Percentiles rank a stretch among this genome's conserved stretches.
These are phyloP conservation scores for Lucifuga dentata DNA, from an alignment of 2,113 vertebrate genomes.

Conservation along the genomic window DNA sequence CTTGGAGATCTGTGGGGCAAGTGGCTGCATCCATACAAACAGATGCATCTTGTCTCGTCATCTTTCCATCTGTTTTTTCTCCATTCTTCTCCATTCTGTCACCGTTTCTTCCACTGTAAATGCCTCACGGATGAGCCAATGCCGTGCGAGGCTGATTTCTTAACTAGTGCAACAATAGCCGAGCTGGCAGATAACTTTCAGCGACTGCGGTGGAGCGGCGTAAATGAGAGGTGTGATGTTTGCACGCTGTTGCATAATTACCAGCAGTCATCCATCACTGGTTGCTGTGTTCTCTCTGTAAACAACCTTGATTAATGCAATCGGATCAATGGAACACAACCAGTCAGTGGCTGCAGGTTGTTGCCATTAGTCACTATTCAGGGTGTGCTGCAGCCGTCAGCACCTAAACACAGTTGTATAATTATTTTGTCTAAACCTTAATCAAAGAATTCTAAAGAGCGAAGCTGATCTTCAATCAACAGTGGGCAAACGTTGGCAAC, in stretches of 20 bases:
- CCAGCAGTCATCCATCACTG: constrained; percentile 57
- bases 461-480: constrained; percentile 34
- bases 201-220: constrained; percentile 34
- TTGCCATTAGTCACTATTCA: constrained; percentile 54
- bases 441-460: constrained; percentile 50
- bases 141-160: constrained; percentile 22
- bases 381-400: constrained; percentile 5
- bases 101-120: constrained; percentile 2
- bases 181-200: constrained; percentile 32
- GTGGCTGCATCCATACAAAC: constrained; percentile 23
- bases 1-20: constrained; percentile 28
- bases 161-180: constrained; percentile 32
- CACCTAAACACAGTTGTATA: constrained; percentile 31
- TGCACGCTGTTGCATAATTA: constrained; percentile 51
- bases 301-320: constrained; percentile 72
- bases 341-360: constrained; percentile 51
- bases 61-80: constrained; percentile 4
- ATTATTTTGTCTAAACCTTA: constrained; percentile 45
- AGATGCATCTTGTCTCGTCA: constrained; percentile 12
- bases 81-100: neutral
- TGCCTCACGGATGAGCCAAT: neutral
- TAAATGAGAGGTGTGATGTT: constrained; percentile 62
- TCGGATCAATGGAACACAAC: constrained; percentile 65
- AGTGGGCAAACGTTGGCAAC: neutral
- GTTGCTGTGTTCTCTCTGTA: constrained; percentile 51